Conservation (phyloP, 2,888 invertebrate species). For the Blastobasis adustella region DNA sequence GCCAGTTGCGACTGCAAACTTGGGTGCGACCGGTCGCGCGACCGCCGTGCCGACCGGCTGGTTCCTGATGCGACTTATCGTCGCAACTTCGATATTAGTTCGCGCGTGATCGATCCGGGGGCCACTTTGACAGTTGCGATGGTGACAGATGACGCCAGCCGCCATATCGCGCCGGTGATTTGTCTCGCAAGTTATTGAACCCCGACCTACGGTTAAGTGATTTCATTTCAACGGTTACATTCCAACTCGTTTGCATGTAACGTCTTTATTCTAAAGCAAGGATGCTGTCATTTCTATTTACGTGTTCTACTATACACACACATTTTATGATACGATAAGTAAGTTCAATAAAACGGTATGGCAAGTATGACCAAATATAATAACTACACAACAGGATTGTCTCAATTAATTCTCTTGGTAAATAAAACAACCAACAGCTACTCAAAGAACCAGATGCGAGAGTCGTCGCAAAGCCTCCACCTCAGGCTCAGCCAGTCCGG, state of each 20-base stretch:
- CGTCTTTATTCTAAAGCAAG: too few relatives aligned
- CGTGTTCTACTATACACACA: too few relatives aligned
- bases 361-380: too few relatives aligned
- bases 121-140: conserved; percentile 68
- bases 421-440: too few relatives aligned
- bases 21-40: conserved; percentile 21
- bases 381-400: too few relatives aligned
- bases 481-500: not conserved
- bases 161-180: conserved; percentile 63
- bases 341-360: too few relatives aligned
- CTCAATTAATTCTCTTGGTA: too few relatives aligned
- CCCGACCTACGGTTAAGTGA: conserved; percentile 1
- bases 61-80: conserved; percentile 29
- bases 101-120: conserved; percentile 66
- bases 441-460: too few relatives aligned
- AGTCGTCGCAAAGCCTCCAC: too few relatives aligned
- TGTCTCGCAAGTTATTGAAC: conserved; percentile 45
- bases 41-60: conserved; percentile 15
- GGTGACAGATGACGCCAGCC: conserved; percentile 66
- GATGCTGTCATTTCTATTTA: too few relatives aligned
- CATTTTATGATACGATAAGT: too few relatives aligned
- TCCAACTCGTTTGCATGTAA: too few relatives aligned
- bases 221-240: not conserved
- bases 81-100: conserved; percentile 69
- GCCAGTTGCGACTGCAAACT: conserved; percentile 52